phyloP scores from a whole-genome alignment of 2,113 vertebrate genomes.

The Corythornis madagascariensis region DNA sequence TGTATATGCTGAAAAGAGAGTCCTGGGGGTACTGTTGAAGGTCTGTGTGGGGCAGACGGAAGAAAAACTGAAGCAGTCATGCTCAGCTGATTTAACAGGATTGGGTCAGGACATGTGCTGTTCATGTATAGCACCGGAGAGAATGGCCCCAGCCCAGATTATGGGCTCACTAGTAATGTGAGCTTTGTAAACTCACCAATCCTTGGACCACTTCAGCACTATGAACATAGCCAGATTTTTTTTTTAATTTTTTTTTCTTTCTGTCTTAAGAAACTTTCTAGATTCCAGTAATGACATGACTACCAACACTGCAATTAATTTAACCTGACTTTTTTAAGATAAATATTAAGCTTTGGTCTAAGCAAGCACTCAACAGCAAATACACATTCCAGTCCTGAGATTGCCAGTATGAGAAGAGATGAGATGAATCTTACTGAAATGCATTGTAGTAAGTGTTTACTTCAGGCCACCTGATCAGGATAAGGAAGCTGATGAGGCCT shows the following conservation, averaged over 20 bases:
- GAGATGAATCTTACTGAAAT: no score
- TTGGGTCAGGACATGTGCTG: background rate
- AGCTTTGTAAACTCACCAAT: no score
- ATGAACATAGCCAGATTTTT: background rate
- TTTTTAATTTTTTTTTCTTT: background rate
- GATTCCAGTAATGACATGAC: background rate
- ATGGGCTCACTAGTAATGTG: background rate
- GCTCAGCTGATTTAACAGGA: background rate
- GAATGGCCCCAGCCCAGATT: background rate
- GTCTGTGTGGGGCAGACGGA: background rate
- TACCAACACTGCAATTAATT: background rate
- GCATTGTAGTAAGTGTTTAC: no score
- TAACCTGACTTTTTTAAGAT: background rate
- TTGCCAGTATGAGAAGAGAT: background rate
- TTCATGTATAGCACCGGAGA: rapidly evolving
- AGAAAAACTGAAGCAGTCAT: rapidly evolving
- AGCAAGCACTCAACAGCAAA: background rate
- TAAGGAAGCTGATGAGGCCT: no score
- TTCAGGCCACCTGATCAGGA: no score
- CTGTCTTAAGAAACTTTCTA: background rate
- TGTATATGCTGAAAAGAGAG: background rate
- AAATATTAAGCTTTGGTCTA: background rate
- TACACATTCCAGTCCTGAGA: background rate
- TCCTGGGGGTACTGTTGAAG: background rate
- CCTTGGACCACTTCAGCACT: background rate